Evolutionary conservation across 2,888 invertebrate genomes (phyloP).

Genomic region (Alviniconcha strummeri): DNA sequence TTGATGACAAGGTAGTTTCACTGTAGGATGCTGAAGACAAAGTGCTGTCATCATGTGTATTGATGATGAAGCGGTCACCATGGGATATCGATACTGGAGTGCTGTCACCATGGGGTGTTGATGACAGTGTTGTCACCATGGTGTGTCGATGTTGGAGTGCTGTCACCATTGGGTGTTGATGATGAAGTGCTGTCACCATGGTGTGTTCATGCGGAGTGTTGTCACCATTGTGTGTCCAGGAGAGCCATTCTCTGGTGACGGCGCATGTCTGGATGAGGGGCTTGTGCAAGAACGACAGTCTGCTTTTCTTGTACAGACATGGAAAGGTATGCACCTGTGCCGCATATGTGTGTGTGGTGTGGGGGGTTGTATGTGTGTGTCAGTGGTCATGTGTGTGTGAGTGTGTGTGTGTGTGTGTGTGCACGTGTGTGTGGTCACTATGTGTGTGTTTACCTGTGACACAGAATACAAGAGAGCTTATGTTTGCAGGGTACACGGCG

Average conservation of each 20-base stretch:
- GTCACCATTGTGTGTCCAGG: constrained; percentile 45
- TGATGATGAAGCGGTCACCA: background rate
- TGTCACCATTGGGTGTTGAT: constrained; percentile 20
- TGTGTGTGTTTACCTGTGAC: background rate
- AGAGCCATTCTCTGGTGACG: constrained; percentile 50
- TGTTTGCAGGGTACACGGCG: constrained; percentile 13
- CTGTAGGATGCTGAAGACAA: too few relatives aligned
- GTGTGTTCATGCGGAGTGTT: background rate
- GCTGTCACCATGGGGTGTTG: too few relatives aligned
- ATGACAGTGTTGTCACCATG: too few relatives aligned
- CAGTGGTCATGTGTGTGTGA: background rate
- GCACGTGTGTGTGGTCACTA: background rate
- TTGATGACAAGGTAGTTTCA: too few relatives aligned
- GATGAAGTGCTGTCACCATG: background rate
- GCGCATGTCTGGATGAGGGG: constrained; percentile 52
- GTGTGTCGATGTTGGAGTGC: background rate
- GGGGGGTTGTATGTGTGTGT: background rate
- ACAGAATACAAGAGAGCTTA: background rate
- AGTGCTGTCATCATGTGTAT: too few relatives aligned
- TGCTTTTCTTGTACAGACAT: constrained; percentile 56
- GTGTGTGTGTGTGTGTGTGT: constrained; percentile 8
- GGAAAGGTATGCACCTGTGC: background rate
- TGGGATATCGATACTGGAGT: background rate
- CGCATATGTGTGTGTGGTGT: background rate
- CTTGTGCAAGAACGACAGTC: constrained; percentile 59